Conservation (phyloP, 2,797 vertebrate species). For the Etheostoma perlongum region DNA sequence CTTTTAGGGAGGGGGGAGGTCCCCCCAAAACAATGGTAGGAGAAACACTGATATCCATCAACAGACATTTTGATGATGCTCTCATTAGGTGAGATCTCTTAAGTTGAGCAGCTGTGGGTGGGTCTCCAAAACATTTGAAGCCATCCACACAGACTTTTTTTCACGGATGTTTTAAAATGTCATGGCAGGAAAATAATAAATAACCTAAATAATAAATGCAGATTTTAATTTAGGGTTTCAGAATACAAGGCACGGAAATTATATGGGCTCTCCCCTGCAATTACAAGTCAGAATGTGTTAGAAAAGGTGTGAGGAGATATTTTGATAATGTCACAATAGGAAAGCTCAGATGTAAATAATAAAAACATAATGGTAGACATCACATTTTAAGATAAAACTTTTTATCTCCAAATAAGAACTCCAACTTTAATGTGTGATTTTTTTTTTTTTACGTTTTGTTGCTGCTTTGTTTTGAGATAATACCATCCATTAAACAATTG, state of each 20-base stretch:
- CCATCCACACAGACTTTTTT: too few relatives aligned
- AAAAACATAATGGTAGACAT: not conserved
- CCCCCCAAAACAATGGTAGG: too few relatives aligned
- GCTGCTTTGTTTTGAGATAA: too few relatives aligned
- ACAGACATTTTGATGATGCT: not conserved
- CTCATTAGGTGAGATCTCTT: not conserved
- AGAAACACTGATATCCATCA: not conserved
- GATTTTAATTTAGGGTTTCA: not conserved
- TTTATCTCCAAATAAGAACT: not conserved
- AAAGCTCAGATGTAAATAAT: not conserved
- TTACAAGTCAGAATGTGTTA: not conserved
- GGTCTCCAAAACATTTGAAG: not conserved
- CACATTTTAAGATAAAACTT: too few relatives aligned
- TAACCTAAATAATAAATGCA: too few relatives aligned
- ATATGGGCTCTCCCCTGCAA: not conserved
- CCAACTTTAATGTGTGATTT: too few relatives aligned
- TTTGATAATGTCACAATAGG: not conserved
- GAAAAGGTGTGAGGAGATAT: not conserved
- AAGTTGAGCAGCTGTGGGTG: not conserved
- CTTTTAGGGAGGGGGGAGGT: too few relatives aligned
- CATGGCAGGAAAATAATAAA: too few relatives aligned
- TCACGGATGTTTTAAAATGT: too few relatives aligned
- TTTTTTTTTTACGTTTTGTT: too few relatives aligned
- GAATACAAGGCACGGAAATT: too few relatives aligned
- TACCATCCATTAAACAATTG: too few relatives aligned